Conservation (phyloP, 2,797 vertebrate species). For the Artibeus jamaicensis region DNA sequence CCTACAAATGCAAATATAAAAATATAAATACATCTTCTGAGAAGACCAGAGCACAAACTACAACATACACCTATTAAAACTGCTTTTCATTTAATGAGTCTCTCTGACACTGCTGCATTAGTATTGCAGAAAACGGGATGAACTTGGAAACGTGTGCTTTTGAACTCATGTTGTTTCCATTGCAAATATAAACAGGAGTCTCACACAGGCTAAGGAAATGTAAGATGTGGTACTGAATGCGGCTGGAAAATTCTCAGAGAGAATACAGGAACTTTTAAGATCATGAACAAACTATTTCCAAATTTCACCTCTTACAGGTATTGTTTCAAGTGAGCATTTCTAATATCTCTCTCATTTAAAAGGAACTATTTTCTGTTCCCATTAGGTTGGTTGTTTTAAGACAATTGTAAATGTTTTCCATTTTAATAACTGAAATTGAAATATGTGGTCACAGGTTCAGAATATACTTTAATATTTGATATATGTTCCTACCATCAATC, state of each 20-base stretch:
- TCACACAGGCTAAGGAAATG: constrained; percentile 65
- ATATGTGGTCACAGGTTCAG: neutral
- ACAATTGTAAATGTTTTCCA: neutral
- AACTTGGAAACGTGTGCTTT: neutral
- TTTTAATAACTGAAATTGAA: neutral
- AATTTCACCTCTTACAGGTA: constrained; percentile 43
- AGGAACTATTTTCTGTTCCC: neutral
- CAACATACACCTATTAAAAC: constrained; percentile 34
- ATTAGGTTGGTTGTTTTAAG: neutral
- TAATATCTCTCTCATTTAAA: constrained; percentile 41
- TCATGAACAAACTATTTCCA: constrained; percentile 66
- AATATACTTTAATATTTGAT: neutral
- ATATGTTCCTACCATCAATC: neutral
- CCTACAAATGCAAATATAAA: neutral
- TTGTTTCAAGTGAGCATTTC: constrained; percentile 11
- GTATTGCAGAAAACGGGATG: constrained; percentile 45
- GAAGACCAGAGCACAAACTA: neutral
- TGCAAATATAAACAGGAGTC: constrained; percentile 67
- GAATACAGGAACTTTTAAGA: constrained; percentile 71
- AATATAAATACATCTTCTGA: neutral
- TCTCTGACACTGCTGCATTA: constrained; percentile 8
- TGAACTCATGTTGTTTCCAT: constrained; percentile 61
- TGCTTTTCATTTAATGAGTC: neutral
- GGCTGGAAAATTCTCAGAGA: constrained; percentile 75
- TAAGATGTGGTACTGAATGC: constrained; percentile 71